These are phyloP conservation scores for Porites divaricata DNA, from an alignment of 92 coral and sea anemone genomes.

Conservation along the genomic window DNA sequence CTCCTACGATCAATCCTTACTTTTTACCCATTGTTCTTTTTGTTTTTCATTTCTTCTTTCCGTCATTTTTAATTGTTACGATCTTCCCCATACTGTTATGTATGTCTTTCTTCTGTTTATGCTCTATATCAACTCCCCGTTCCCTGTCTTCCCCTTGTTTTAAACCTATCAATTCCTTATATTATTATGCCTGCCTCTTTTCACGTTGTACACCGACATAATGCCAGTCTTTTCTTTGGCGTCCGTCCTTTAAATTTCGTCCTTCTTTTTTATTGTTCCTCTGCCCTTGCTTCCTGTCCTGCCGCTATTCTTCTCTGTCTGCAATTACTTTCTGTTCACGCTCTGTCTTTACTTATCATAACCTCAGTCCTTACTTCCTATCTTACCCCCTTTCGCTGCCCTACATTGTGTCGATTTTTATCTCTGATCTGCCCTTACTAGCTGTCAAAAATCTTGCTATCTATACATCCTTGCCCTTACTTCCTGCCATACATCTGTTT, in stretches of 20 bases:
- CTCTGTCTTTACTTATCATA: too few relatives aligned
- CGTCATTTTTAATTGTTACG: background rate
- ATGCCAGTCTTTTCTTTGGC: background rate
- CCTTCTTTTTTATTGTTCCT: background rate
- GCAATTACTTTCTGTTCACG: background rate
- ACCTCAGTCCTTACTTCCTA: background rate
- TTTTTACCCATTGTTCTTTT: background rate
- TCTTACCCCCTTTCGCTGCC: background rate
- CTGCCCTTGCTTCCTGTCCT: background rate
- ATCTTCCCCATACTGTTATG: background rate
- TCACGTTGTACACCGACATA: background rate
- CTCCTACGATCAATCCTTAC: background rate
- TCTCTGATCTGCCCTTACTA: background rate
- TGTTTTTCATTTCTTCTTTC: background rate
- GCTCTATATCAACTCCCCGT: background rate
- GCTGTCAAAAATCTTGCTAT: background rate
- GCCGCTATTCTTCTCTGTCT: background rate
- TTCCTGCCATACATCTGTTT: background rate
- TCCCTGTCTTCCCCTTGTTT: background rate
- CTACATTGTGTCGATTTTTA: too few relatives aligned
- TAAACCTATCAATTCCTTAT: background rate
- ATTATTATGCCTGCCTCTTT: background rate
- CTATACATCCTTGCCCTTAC: background rate
- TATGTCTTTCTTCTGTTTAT: background rate
- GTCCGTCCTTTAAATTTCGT: background rate